A percentile compares a stretch with the other conserved stretches of the same genome.
Evolutionary conservation across 2,797 vertebrate species (phyloP).

Genomic region (Aviceda leuphotes): DNA sequence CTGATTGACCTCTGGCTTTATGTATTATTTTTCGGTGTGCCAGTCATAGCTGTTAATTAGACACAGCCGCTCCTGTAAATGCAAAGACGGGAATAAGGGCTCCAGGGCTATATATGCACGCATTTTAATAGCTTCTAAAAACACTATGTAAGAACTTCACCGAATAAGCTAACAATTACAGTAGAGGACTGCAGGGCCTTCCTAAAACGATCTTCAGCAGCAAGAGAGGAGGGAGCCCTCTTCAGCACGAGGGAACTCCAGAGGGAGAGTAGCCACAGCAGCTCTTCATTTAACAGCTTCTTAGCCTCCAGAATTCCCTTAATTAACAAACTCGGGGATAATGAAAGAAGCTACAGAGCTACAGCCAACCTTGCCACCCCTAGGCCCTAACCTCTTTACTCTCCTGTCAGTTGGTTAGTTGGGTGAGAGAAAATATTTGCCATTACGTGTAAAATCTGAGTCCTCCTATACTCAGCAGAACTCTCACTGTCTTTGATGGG

Average conservation of each 20-base stretch:
- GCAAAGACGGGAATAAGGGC: background rate
- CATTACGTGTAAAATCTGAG: background rate
- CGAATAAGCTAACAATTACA: background rate
- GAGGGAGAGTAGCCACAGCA: background rate
- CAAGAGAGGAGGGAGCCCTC: background rate
- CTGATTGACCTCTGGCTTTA: conserved; percentile 3
- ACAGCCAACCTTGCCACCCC: background rate
- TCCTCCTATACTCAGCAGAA: background rate
- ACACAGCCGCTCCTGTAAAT: background rate
- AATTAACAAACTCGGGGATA: background rate
- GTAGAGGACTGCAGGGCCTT: background rate
- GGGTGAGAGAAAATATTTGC: background rate
- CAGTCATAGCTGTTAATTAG: background rate
- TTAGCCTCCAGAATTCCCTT: background rate
- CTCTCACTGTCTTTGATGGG: background rate
- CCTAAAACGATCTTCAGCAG: background rate
- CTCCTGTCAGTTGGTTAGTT: background rate
- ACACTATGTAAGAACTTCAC: background rate
- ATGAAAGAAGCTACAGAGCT: background rate
- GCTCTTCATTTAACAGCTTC: background rate
- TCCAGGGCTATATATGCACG: background rate
- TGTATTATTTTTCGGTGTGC: background rate
- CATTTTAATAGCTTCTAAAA: background rate
- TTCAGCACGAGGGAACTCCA: background rate
- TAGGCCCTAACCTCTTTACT: background rate